Evolutionary conservation across 1,140 invertebrate species (phyloP).

Genomic region (Drosophila mayri): DNA sequence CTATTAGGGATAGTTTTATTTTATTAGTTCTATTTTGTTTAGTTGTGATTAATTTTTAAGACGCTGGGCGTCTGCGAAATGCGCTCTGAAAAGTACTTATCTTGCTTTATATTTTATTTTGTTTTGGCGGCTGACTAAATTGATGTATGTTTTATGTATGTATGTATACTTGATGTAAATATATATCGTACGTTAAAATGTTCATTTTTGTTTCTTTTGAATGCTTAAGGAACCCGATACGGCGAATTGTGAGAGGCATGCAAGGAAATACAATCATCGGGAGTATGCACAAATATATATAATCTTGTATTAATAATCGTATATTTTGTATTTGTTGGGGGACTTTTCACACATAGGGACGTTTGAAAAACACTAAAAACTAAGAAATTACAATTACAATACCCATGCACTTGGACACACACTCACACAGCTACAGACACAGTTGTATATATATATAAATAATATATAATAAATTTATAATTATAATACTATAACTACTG

Average conservation of each 20-base stretch:
- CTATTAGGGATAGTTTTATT: constrained; percentile 27
- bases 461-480: constrained; percentile 51
- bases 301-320: constrained; percentile 43
- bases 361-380: constrained; percentile 54
- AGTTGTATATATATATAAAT: constrained; percentile 40
- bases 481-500: constrained; percentile 80
- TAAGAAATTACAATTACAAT: constrained; percentile 54
- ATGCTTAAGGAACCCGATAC: constrained; percentile 66
- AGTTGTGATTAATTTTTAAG: constrained; percentile 57
- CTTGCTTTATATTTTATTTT: constrained; percentile 22
- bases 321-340: constrained; percentile 25
- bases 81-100: constrained; percentile 63
- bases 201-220: constrained; percentile 42
- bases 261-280: constrained; percentile 58
- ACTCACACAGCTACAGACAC: constrained; percentile 57
- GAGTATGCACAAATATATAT: constrained; percentile 37
- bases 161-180: constrained; percentile 52
- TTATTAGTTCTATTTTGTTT: constrained; percentile 36
- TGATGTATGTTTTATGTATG: constrained; percentile 18
- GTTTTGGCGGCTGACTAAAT: constrained; percentile 68
- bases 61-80: constrained; percentile 78
- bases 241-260: constrained; percentile 37
- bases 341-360: constrained; percentile 65
- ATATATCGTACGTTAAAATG: constrained; percentile 59
- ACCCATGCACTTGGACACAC: constrained; percentile 45